Evolutionary conservation across 2,797 vertebrate species (phyloP).

Genomic region (Enteromius thamalakanensis): DNA sequence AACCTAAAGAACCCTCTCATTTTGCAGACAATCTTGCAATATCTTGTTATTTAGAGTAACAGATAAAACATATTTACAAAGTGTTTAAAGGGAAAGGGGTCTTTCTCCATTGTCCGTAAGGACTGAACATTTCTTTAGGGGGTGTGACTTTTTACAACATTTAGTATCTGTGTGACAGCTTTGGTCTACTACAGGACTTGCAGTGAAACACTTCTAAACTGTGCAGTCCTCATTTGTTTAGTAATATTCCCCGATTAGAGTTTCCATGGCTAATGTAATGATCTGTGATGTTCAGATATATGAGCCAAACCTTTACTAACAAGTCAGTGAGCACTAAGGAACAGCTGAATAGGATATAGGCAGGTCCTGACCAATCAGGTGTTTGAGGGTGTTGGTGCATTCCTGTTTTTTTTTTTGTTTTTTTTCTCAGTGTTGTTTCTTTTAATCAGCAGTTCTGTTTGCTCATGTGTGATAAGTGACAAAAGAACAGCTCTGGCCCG

Average conservation of each 20-base stretch:
- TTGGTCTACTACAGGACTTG: neutral
- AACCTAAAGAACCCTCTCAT: neutral
- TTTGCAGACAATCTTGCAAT: neutral
- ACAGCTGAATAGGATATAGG: slow-evolving; percentile 25
- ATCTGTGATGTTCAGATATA: slow-evolving; percentile 36
- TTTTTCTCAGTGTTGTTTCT: neutral
- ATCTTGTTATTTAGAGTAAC: neutral
- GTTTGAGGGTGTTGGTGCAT: neutral
- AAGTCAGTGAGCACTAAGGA: slow-evolving; percentile 38
- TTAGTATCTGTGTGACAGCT: neutral
- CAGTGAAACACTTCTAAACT: neutral
- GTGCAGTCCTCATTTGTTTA: neutral
- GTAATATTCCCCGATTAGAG: neutral
- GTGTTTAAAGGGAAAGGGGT: neutral
- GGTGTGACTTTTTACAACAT: neutral
- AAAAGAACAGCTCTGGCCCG: neutral
- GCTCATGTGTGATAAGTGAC: neutral
- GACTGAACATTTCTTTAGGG: slow-evolving; percentile 9
- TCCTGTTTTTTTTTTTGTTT: neutral
- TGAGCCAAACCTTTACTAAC: slow-evolving; percentile 31
- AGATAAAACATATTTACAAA: neutral
- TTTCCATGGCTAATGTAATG: slow-evolving; percentile 51
- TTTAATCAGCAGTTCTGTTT: slow-evolving; percentile 15
- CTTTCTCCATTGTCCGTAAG: neutral
- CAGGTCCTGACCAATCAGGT: slow-evolving; percentile 7